A percentile compares a stretch with the other conserved stretches of the same genome.
phyloP scores from a whole-genome alignment of 2,113 vertebrate genomes.

The Tachuris rubrigastra region DNA sequence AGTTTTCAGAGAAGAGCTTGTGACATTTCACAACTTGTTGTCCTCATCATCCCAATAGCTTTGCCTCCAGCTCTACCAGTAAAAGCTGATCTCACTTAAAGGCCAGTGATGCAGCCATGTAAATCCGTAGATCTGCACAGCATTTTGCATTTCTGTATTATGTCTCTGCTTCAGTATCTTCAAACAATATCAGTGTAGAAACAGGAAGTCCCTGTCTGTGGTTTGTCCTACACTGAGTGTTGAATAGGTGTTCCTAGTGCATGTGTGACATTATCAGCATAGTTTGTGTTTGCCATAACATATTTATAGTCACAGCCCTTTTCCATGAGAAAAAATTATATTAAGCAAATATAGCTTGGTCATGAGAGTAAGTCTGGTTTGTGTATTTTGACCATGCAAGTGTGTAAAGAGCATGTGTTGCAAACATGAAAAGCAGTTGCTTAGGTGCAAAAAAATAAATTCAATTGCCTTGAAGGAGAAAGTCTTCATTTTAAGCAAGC shows the following conservation, averaged over 20 bases:
- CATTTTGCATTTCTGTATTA: background rate
- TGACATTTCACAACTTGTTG: background rate
- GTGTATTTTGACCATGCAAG: background rate
- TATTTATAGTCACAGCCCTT: background rate
- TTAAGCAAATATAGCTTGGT: background rate
- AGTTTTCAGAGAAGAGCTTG: background rate
- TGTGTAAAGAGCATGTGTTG: background rate
- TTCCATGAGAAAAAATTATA: background rate
- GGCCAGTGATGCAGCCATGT: background rate
- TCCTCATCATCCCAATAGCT: background rate
- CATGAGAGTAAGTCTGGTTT: background rate
- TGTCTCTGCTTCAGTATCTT: background rate
- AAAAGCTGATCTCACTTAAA: background rate
- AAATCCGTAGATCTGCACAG: background rate
- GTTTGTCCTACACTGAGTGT: background rate
- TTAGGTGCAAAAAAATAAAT: background rate
- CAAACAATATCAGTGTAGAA: background rate
- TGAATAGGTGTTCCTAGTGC: background rate
- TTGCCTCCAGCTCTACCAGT: background rate
- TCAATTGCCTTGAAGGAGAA: background rate
- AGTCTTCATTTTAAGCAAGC: slow-evolving; percentile 6
- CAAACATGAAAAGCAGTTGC: background rate
- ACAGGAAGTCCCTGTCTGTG: background rate
- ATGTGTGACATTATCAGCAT: background rate
- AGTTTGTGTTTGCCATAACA: background rate